Evolutionary conservation across 2,888 invertebrate species (phyloP).

Genomic region (Globia sparganii): DNA sequence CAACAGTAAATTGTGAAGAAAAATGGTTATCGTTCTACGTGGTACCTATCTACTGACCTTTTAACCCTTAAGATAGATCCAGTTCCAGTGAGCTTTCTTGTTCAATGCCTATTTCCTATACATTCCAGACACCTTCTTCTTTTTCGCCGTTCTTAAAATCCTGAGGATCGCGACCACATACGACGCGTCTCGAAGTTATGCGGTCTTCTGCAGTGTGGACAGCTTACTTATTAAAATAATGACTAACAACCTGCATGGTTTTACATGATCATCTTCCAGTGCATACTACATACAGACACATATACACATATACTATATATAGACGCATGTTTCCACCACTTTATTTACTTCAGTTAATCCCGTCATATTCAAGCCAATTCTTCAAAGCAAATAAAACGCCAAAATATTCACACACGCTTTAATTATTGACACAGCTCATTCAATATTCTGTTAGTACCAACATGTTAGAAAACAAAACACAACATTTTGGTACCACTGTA

Average conservation of each 20-base stretch:
- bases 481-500: constrained; percentile 33
- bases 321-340: too few species aligned
- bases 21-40: background rate
- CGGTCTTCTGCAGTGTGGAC: too few species aligned
- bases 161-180: too few species aligned
- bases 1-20: background rate
- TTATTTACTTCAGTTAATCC: background rate
- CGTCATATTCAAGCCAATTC: background rate
- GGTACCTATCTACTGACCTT: background rate
- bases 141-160: too few species aligned
- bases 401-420: constrained; percentile 13
- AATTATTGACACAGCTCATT: constrained; percentile 38
- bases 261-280: too few species aligned
- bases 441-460: constrained; percentile 43
- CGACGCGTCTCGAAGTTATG: too few species aligned
- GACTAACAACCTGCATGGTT: too few species aligned
- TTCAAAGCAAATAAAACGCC: background rate
- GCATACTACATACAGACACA: too few species aligned
- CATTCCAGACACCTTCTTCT: too few species aligned
- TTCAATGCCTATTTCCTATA: too few species aligned
- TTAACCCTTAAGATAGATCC: background rate
- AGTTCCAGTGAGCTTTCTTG: background rate
- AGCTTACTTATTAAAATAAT: too few species aligned
- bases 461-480: constrained; percentile 33
- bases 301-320: too few species aligned